Base-by-base conservation (phyloP, 2,888 invertebrate species). In the Cryptocephalus primarius region DNA sequence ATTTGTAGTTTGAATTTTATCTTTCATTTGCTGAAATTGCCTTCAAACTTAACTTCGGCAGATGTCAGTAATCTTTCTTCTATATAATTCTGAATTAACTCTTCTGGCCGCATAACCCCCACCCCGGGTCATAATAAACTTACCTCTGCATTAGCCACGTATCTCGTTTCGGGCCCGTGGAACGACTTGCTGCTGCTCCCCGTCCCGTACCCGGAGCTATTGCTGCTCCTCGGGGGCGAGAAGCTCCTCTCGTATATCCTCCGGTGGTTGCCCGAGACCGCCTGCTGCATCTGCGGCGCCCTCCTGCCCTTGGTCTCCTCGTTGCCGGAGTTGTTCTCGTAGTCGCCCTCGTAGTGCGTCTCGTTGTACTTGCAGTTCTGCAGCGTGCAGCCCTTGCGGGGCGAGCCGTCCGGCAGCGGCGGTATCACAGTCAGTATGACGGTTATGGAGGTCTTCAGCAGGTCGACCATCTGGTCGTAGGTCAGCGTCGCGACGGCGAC, bases 381-480 rank as follows among this genome's bases (percentile, higher is more conserved):
- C 34, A 80, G 65, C 39, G 75, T 74, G 63, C 83, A 83, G 14
- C 83, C 83, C 58, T 81, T 78, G 56, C 86, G 72, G 1, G 85
- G 80, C 39, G 76, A 73, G 39, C 83, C 82, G 61, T 86, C 85
- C 14, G 75, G 70, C 45, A 79, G 70, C 0, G 91, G 87, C 34
- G 85, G 85, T 59, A 88, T 83, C 48, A 88, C 84, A 48, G 85
- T 81, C 33, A 93, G 85, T 39, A 87, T 88, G 44, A 94, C 91
- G 40, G 86, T 84, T 51, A 84, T 82, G 6, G 91, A 90, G 1
- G 91, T 93, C 72, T 92, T 88, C 48, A 95, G 73, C 55, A 93
- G 73, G 69, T 93, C 93, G 33, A 93, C 89, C 82, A 94, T 90
- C 69, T 91, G 88, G 65, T 92, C 91, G 70, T 93, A 90, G 33